Conservation (phyloP, 2,113 vertebrate genomes). For the Colossoma macropomum region DNA sequence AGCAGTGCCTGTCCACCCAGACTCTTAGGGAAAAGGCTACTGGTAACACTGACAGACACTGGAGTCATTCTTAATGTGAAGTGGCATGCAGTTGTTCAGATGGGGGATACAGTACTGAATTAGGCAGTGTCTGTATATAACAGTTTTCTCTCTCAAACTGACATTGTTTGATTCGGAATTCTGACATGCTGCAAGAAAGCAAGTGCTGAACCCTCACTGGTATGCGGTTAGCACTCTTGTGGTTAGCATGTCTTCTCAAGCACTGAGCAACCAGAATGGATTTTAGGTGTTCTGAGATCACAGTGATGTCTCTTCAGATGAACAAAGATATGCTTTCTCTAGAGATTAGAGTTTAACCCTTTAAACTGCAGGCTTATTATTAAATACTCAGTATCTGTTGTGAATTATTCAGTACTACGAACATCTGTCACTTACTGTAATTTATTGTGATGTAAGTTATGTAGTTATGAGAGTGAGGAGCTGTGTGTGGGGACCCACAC, state of each 20-base stretch:
- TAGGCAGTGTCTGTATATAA: neutral
- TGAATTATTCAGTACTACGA: neutral
- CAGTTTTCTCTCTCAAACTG: neutral
- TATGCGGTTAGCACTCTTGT: neutral
- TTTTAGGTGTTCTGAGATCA: neutral
- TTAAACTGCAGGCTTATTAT: neutral
- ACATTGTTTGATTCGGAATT: conserved; percentile 31
- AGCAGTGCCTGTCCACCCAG: conserved; percentile 3
- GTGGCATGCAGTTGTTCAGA: conserved; percentile 22
- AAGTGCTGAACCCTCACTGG: neutral
- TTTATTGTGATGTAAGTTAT: no score
- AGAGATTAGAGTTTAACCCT: neutral
- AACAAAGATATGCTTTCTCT: neutral
- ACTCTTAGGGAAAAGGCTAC: conserved; percentile 13
- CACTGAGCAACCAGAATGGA: neutral
- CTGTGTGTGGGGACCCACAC: no score
- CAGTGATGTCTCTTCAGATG: neutral
- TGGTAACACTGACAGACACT: conserved; percentile 1
- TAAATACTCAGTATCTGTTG: neutral
- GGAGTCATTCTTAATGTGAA: conserved; percentile 25
- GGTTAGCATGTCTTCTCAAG: conserved; percentile 4
- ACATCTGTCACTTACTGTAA: neutral
- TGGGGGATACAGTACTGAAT: neutral
- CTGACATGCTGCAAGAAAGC: conserved; percentile 2
- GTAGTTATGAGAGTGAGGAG: no score